Evolutionary conservation across 1,140 invertebrate genomes (phyloP).

Genomic region (Lethrus apterus): DNA sequence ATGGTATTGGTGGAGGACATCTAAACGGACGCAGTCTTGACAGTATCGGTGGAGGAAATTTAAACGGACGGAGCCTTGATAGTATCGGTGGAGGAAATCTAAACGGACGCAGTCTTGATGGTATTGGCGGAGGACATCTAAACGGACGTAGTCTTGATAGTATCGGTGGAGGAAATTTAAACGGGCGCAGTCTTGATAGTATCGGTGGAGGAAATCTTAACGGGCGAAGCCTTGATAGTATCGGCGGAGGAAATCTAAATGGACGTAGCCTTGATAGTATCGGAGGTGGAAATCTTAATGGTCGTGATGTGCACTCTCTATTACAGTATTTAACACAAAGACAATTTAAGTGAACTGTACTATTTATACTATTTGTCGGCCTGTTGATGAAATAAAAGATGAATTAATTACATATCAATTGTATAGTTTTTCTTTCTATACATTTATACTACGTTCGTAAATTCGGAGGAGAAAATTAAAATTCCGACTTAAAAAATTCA

Average conservation of each 20-base stretch:
- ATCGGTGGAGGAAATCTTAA: constrained; percentile 16
- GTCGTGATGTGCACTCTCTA: constrained; percentile 4
- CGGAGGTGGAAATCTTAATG: constrained; percentile 17
- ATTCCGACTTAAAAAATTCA: no score
- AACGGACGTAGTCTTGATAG: constrained; percentile 15
- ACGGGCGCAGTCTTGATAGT: constrained; percentile 7
- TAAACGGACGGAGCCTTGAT: constrained; percentile 10
- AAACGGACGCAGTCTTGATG: constrained; percentile 17
- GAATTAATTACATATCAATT: background rate
- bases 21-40: constrained; percentile 1
- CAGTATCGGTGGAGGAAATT: constrained; percentile 5
- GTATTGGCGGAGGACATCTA: constrained; percentile 18
- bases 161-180: constrained; percentile 19
- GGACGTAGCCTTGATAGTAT: constrained; percentile 19
- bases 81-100: constrained; percentile 15
- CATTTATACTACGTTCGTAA: no score
- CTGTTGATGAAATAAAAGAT: constrained; percentile 4
- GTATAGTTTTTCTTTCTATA: background rate
- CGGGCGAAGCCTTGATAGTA: constrained; percentile 16
- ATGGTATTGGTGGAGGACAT: constrained; percentile 7
- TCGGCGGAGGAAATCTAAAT: constrained; percentile 17
- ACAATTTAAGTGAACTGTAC: background rate
- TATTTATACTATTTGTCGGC: background rate
- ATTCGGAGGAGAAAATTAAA: no score
- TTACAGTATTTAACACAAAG: constrained; percentile 3